A percentile compares a stretch with the other conserved stretches of the same genome.
Conservation (phyloP, 2,113 vertebrate genomes). For the Ascaphus truei region DNA sequence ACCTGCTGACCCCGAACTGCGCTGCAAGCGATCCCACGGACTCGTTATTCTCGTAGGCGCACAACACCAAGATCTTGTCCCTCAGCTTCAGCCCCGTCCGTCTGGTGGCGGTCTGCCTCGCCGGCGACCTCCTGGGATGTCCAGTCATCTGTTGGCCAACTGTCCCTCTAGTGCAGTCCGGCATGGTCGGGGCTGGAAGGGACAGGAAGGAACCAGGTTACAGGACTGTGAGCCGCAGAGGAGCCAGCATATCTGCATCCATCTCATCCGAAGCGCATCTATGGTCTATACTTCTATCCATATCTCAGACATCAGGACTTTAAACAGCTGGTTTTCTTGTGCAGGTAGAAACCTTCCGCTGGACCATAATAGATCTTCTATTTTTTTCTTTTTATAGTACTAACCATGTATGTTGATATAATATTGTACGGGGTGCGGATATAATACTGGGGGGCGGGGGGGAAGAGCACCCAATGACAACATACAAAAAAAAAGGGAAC, state of each 20-base stretch:
- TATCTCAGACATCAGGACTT: too few relatives aligned
- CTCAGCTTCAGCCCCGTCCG: conserved; percentile 12
- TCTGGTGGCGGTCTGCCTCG: background rate
- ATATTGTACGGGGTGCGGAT: too few relatives aligned
- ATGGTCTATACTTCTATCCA: background rate
- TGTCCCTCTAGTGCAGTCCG: background rate
- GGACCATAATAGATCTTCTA: too few relatives aligned
- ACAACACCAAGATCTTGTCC: conserved; percentile 25
- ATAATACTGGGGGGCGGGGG: too few relatives aligned
- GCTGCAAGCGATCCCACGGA: background rate
- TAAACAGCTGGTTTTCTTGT: too few relatives aligned
- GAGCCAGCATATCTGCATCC: conserved; percentile 4
- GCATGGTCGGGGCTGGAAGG: conserved; percentile 3
- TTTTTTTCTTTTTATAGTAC: too few relatives aligned
- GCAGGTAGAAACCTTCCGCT: too few relatives aligned
- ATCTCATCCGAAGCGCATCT: background rate
- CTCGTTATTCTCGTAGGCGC: conserved; percentile 12
- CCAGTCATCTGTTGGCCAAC: background rate
- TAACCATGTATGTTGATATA: too few relatives aligned
- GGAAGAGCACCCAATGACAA: too few relatives aligned
- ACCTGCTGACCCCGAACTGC: conserved; percentile 8
- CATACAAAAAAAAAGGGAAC: too few relatives aligned
- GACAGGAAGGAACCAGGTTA: conserved; percentile 33
- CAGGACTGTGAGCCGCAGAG: background rate
- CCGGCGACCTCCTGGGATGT: background rate